Conservation (phyloP, 2,888 invertebrate genomes). For the Gasteruption jaculator region DNA sequence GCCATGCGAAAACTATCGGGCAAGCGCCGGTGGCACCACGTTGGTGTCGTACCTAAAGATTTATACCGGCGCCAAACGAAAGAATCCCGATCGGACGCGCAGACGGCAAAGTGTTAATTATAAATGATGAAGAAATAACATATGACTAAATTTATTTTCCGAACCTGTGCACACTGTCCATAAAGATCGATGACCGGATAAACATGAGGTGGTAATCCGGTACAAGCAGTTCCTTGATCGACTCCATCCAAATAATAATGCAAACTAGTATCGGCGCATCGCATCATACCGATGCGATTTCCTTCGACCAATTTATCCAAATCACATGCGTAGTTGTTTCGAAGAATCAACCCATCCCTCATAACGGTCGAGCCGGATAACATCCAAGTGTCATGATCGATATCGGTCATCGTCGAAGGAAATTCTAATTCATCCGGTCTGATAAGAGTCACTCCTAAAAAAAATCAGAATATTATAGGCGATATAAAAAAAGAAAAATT, state of each 20-base stretch:
- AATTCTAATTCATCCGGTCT: slow-evolving; percentile 84
- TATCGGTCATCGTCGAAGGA: slow-evolving; percentile 86
- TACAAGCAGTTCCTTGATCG: slow-evolving; percentile 82
- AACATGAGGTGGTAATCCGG: slow-evolving; percentile 72
- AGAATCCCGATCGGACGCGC: no score
- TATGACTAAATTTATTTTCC: no score
- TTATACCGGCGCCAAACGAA: no score
- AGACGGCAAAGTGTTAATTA: no score
- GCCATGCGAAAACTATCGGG: neutral
- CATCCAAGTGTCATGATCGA: slow-evolving; percentile 89
- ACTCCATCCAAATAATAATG: slow-evolving; percentile 85
- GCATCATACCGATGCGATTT: slow-evolving; percentile 81
- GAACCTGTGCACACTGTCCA: slow-evolving; percentile 91
- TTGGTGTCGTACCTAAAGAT: neutral
- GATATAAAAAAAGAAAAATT: neutral
- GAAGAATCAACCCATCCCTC: slow-evolving; percentile 82
- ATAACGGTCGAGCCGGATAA: slow-evolving; percentile 88
- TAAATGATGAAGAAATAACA: no score
- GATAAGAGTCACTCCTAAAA: slow-evolving; percentile 77
- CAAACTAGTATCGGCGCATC: slow-evolving; percentile 76
- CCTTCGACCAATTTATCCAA: slow-evolving; percentile 77
- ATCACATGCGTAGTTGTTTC: slow-evolving; percentile 81
- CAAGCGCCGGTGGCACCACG: no score
- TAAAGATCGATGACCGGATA: slow-evolving; percentile 95
- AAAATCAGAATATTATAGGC: slow-evolving; percentile 7